These are phyloP conservation scores for Macaria notata DNA, from an alignment of 2,888 invertebrate species.

Conservation along the genomic window DNA sequence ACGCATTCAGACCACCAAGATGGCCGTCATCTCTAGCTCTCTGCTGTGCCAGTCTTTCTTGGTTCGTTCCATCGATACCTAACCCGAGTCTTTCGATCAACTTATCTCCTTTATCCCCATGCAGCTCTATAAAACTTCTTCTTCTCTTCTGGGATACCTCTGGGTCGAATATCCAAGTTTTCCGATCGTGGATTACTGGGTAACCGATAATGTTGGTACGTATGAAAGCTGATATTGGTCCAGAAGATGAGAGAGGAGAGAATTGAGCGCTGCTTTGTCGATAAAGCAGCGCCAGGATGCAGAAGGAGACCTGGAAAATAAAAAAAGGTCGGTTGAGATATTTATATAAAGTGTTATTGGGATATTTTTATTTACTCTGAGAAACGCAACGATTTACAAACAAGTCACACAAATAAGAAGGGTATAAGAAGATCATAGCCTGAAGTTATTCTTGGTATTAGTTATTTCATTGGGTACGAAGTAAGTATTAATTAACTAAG, in stretches of 20 bases:
- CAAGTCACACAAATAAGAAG: too few species aligned
- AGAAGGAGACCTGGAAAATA: slow-evolving; percentile 55
- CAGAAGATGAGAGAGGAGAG: slow-evolving; percentile 45
- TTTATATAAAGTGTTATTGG: too few species aligned
- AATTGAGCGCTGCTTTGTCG: slow-evolving; percentile 39
- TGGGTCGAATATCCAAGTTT: slow-evolving; percentile 85
- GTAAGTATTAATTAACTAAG: too few species aligned
- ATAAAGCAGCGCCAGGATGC: slow-evolving; percentile 44
- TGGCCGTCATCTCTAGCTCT: slow-evolving; percentile 80
- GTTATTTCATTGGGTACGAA: too few species aligned
- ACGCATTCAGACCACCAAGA: slow-evolving; percentile 75
- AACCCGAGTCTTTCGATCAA: slow-evolving; percentile 85
- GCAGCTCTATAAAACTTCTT: slow-evolving; percentile 81
- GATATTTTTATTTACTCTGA: too few species aligned
- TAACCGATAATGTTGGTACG: slow-evolving; percentile 82
- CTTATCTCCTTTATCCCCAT: slow-evolving; percentile 84
- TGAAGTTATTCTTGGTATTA: too few species aligned
- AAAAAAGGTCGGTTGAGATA: slow-evolving; percentile 12
- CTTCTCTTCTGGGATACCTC: slow-evolving; percentile 83
- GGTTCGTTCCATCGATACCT: slow-evolving; percentile 84
- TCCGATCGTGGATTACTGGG: slow-evolving; percentile 82
- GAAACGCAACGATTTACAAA: too few species aligned
- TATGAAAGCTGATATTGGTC: slow-evolving; percentile 58
- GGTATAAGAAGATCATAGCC: too few species aligned
- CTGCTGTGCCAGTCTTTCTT: slow-evolving; percentile 77